Evolutionary conservation across 1,140 invertebrate genomes (phyloP).

Genomic region (Bacillus rossius): DNA sequence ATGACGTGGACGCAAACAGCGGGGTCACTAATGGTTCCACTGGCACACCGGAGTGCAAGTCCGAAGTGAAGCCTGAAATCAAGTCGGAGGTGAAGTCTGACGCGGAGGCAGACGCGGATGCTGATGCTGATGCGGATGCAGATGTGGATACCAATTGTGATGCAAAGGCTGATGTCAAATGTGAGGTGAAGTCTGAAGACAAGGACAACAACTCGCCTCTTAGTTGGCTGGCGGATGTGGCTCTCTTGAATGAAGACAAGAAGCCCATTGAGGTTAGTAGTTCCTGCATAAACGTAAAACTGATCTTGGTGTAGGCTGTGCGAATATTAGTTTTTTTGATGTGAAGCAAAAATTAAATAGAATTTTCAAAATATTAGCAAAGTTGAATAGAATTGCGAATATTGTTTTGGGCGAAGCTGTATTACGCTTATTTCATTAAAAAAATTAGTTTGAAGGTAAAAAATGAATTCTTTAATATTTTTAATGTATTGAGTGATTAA

Average conservation of each 20-base stretch:
- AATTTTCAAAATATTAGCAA: no score
- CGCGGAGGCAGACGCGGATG: slow-evolving; percentile 21
- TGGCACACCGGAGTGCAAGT: slow-evolving; percentile 19
- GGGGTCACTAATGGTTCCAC: slow-evolving; percentile 44
- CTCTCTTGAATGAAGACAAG: slow-evolving; percentile 49
- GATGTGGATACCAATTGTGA: slow-evolving; percentile 13
- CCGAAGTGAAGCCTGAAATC: slow-evolving; percentile 37
- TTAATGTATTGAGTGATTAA: no score
- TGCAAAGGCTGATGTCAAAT: no score
- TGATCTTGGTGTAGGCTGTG: no score
- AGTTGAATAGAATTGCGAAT: no score
- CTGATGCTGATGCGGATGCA: slow-evolving; percentile 27
- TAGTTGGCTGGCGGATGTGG: slow-evolving; percentile 66
- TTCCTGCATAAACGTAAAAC: neutral
- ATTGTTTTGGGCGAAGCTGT: no score
- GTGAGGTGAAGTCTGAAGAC: slow-evolving; percentile 38
- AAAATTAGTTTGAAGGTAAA: no score
- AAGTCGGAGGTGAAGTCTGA: slow-evolving; percentile 31
- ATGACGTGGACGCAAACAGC: slow-evolving; percentile 44
- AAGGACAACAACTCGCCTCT: slow-evolving; percentile 51
- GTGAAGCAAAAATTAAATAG: no score
- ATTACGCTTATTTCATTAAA: no score
- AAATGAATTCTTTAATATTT: no score
- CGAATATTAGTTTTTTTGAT: no score
- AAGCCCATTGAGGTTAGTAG: slow-evolving; percentile 35